Base-by-base conservation (phyloP, 2,888 invertebrate species). In the Galeruca laticollis region DNA sequence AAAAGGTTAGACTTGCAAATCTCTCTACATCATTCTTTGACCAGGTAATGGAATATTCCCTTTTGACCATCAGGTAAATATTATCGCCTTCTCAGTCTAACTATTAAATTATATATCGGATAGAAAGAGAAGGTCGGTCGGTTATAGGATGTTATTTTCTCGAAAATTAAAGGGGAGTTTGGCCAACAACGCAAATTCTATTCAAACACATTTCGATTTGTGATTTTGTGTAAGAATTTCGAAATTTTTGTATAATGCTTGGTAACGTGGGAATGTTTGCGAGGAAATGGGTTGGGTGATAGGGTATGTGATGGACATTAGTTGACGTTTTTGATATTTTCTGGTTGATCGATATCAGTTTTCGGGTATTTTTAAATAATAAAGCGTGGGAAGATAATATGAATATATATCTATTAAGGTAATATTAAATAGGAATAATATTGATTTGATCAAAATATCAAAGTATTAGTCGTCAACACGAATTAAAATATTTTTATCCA, bases 1-100 rank as follows among this genome's bases (percentile, higher is more conserved):
- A 76, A 26, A 78, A 77, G 77, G 77, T 75, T 78, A 78, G 73
- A 78, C 76, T 78, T 78, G 78, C 77, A 77, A 78, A 77, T 77
- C 73, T 69, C 63, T 70, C 70, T 69, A 70, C 70, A 72, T 72
- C 69, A 63, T 70, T 60, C 67, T 71, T 37, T 51, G 68, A 60
- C 68, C 71, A 68, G 68, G 71, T 68, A 68, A 68, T 63, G 67
- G 67, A 63, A 71, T 64, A 59, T 67, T 67, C 51, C 60, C 15
- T 65, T 66, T 60, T 64, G 70, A 67, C 71, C 71, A 69, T 57
- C 69, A 71, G 71, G 71, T 71, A 71, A 68, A 71, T 71, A 68
- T 60, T 15, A 15, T 31, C 31, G 20, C 60, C 57, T 18, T 68
- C 64, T 68, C 60, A 26, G 31, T 66, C 56, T n/a, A 66, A 66